A percentile compares a stretch with the other conserved stretches of the same genome.
Conservation (phyloP, 2,797 vertebrate genomes). For the Sphenodon punctatus region DNA sequence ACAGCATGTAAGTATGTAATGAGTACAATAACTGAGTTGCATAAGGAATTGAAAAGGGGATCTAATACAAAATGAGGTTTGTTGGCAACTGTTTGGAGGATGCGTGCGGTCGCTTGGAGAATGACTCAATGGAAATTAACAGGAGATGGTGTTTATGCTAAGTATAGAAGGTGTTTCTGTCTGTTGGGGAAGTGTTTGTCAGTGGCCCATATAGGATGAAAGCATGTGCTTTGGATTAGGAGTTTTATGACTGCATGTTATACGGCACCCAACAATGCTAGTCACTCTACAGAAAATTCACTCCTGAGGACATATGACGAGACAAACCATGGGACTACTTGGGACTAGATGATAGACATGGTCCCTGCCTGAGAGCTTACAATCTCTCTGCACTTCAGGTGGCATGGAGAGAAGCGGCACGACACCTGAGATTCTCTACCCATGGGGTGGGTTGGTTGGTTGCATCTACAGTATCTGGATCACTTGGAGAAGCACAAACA, state of each 20-base stretch:
- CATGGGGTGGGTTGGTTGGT: too few species aligned
- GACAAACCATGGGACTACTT: too few species aligned
- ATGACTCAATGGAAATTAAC: neutral
- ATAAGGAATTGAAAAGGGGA: neutral
- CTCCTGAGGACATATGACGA: too few species aligned
- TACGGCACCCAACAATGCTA: neutral
- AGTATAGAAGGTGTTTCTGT: neutral
- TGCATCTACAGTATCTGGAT: neutral
- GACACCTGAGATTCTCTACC: too few species aligned
- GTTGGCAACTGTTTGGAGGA: fast-evolving
- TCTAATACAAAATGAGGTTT: neutral
- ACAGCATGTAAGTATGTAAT: neutral
- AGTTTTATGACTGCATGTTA: neutral
- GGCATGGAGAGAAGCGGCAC: neutral
- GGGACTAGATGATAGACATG: too few species aligned
- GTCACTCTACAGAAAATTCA: too few species aligned
- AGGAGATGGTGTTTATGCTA: neutral
- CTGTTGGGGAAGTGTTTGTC: neutral
- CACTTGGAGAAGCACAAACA: neutral
- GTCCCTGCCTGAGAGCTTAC: too few species aligned
- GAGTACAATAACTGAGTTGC: fast-evolving
- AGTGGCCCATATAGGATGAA: neutral
- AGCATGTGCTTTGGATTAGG: neutral
- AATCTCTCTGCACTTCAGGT: too few species aligned
- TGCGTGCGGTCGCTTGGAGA: too few species aligned